phyloP scores from a whole-genome alignment of 1,140 invertebrate genomes.

The Solenopsis invicta region DNA sequence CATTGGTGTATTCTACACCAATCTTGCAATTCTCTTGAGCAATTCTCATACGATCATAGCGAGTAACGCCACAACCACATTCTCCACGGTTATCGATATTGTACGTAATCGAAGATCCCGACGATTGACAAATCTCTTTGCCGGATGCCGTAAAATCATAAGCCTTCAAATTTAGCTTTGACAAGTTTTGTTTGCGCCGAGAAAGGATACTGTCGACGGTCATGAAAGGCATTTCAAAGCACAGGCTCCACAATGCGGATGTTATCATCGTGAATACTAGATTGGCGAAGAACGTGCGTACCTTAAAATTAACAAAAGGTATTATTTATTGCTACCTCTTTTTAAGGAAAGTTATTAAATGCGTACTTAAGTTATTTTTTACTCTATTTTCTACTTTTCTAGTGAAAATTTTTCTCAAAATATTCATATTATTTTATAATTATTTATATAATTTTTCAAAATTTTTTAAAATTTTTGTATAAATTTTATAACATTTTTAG shows the following conservation, averaged over 20 bases:
- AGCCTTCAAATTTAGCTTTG: not conserved
- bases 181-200: not conserved
- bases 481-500: too few species aligned
- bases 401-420: too few species aligned
- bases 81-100: not conserved
- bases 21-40: not conserved
- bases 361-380: too few species aligned
- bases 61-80: not conserved
- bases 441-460: too few species aligned
- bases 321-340: not conserved
- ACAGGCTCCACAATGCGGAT: slow-evolving; percentile 78
- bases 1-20: not conserved
- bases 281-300: slow-evolving; percentile 76
- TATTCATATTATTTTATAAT: too few species aligned
- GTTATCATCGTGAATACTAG: slow-evolving; percentile 76
- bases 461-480: too few species aligned
- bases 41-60: not conserved
- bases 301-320: slow-evolving; percentile 45
- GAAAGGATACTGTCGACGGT: slow-evolving; percentile 21
- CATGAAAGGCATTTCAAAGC: slow-evolving; percentile 85
- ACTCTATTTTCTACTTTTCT: too few species aligned
- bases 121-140: slow-evolving; percentile 67
- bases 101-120: slow-evolving; percentile 13
- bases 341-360: not conserved
- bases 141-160: slow-evolving; percentile 66